Conservation (phyloP, 2,113 vertebrate species). For the Colaptes auratus region DNA sequence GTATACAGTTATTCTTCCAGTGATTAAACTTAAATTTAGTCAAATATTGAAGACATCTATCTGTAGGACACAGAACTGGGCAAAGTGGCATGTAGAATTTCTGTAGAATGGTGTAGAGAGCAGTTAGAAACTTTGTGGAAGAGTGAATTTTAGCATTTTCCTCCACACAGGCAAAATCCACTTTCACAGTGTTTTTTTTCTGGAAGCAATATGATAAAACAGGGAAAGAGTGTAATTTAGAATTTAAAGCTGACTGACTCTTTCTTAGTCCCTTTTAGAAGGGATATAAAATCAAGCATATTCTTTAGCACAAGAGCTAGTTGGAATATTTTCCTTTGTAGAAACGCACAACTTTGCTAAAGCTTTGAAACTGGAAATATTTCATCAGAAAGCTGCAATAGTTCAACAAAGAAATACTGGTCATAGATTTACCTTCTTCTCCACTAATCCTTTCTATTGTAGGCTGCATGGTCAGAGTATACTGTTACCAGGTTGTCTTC, state of each 20-base stretch:
- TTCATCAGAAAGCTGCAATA: slow-evolving; percentile 13
- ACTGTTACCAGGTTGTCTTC: neutral
- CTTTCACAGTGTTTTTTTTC: neutral
- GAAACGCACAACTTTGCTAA: neutral
- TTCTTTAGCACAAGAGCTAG: neutral
- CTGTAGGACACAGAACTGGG: neutral
- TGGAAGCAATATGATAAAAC: neutral
- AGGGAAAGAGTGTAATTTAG: neutral
- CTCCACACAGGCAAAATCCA: neutral
- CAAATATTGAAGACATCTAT: neutral
- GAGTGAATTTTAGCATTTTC: neutral
- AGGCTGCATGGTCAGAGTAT: fast-evolving
- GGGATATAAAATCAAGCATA: neutral
- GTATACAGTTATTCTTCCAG: neutral
- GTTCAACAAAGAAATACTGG: neutral
- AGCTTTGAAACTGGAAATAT: neutral
- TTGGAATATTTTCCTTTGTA: neutral
- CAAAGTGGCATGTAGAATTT: neutral
- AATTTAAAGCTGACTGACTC: neutral
- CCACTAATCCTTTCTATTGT: neutral
- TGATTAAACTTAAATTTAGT: neutral
- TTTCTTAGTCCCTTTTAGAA: neutral
- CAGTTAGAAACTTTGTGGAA: neutral
- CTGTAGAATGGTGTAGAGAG: neutral
- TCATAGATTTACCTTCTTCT: neutral